A percentile compares a stretch with the other conserved stretches of the same genome.
Conservation (phyloP, 1,140 invertebrate species). For the Ridgeia piscesae region DNA sequence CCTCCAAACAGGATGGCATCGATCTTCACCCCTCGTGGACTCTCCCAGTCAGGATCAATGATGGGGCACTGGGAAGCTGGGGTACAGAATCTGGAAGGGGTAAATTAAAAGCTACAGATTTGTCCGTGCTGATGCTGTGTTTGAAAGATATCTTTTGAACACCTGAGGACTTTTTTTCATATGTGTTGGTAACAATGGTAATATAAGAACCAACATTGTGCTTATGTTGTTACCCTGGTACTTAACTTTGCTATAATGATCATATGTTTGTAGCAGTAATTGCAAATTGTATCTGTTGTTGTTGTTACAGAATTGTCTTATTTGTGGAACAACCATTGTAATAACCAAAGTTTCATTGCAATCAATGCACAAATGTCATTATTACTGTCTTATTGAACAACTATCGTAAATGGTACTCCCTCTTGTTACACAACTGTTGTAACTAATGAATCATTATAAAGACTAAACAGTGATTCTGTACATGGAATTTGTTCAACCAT, state of each 20-base stretch:
- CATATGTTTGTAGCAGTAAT: background rate
- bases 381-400: too few relatives aligned
- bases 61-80: slow-evolving; percentile 93
- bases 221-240: background rate
- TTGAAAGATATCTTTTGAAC: too few relatives aligned
- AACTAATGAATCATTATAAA: too few relatives aligned
- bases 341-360: too few relatives aligned
- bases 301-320: background rate
- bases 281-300: background rate
- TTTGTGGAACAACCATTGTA: background rate
- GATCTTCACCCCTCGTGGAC: slow-evolving; percentile 76
- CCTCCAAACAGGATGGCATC: slow-evolving; percentile 96
- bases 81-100: slow-evolving; percentile 76
- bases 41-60: slow-evolving; percentile 81
- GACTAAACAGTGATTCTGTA: too few relatives aligned
- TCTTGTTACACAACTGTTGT: too few relatives aligned
- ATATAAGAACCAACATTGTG: background rate
- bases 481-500: too few relatives aligned
- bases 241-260: too few relatives aligned
- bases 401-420: too few relatives aligned
- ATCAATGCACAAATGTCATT: too few relatives aligned
- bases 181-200: background rate
- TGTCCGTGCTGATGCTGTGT: too few relatives aligned
- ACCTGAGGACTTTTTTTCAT: too few relatives aligned
- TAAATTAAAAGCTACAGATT: background rate